phyloP scores from a whole-genome alignment of 2,113 vertebrate species.

The Eulemur rufifrons region DNA sequence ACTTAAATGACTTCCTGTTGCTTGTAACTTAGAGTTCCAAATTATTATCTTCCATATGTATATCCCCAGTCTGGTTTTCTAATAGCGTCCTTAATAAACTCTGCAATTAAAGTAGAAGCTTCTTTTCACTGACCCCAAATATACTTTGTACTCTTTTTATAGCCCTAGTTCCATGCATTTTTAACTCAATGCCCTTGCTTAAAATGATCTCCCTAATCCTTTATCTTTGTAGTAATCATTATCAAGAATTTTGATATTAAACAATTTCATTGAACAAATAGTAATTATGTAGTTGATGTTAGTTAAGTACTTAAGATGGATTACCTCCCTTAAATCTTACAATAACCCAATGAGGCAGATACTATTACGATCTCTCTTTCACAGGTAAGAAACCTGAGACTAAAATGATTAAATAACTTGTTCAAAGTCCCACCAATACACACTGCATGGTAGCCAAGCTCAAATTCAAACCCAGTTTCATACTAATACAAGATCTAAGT shows the following conservation, averaged over 20 bases:
- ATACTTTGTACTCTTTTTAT: not conserved
- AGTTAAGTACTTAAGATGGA: slow-evolving; percentile 14
- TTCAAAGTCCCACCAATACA: not conserved
- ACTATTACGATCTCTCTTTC: not conserved
- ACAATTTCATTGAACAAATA: not conserved
- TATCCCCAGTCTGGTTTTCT: not conserved
- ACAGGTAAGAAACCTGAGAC: slow-evolving; percentile 1
- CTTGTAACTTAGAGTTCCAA: not conserved
- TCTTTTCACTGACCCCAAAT: not conserved
- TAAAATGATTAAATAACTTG: not conserved
- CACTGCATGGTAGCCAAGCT: not conserved
- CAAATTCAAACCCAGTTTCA: not conserved
- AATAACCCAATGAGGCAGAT: not conserved
- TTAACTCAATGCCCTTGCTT: not conserved
- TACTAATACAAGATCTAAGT: not conserved
- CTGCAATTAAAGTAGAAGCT: not conserved
- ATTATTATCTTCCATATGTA: not conserved
- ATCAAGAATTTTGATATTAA: not conserved
- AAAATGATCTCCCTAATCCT: not conserved
- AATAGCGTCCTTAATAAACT: not conserved
- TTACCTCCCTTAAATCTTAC: slow-evolving; percentile 8
- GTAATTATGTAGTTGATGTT: not conserved
- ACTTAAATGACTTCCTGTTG: not conserved
- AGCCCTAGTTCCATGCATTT: not conserved
- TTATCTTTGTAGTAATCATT: not conserved